Evolutionary conservation across 2,113 vertebrate species (phyloP), one percentile per base, ranked within the genome.

Genomic region (Alethe castanea): DNA sequence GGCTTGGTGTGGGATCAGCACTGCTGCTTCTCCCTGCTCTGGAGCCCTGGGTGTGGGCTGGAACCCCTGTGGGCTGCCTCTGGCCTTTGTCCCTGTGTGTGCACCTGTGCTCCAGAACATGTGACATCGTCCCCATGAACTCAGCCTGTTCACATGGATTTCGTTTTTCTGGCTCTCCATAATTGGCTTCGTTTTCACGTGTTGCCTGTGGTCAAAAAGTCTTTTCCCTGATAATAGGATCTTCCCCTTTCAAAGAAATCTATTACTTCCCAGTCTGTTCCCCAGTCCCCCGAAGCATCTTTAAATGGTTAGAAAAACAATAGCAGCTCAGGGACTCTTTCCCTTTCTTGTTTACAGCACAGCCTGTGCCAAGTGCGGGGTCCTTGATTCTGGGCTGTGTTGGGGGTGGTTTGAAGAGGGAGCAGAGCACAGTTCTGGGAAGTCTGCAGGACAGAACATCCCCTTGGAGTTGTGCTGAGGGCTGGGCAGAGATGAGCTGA

Each of bases 31-130:
- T 81, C 25, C 1, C 44, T 1, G 4, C 69, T 36, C 61, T 22
- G 28, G 35, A n/a, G 44, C 66, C 1, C 0, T 26, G 40, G 28
- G 13, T 0, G 3, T 10, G 12, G 9, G 2, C n/a, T 0, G 1
- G 2, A 18, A 47, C 6, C 38, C 19, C 3, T 5, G 2, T 71
- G 2, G 4, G 10, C 59, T 40, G 40, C n/a, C 48, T 42, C 44
- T 1, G 0, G 47, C 42, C 26, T 52, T 40, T 65, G 28, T 76
- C 31, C 31, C 50, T 13, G 15, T 19, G 48, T 0, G 0, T 77
- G 73, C 38, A 66, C 3, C 0, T 36, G 6, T 6, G 1, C 73
- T 67, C 31, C 23, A 40, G 65, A 31, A 19, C 2, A 0, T 8
- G 33, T 35, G 85, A 66, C 74, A n/a, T 44, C 2, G 3, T 48